Conservation (phyloP, 2,888 invertebrate genomes). For the Rhamnusium bicolor region DNA sequence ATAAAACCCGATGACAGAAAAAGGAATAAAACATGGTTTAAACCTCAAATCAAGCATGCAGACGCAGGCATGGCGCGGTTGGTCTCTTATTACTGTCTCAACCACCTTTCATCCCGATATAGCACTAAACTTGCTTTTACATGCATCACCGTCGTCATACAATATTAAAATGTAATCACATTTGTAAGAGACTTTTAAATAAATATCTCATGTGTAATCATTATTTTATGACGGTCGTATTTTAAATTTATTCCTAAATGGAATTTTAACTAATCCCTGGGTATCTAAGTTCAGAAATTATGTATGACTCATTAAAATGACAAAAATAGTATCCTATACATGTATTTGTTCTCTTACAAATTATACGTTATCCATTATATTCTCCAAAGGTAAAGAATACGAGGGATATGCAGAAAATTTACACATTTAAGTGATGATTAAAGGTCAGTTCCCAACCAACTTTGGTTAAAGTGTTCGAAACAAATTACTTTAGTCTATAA, state of each 20-base stretch:
- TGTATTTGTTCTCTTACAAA: neutral
- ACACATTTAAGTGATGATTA: too few species aligned
- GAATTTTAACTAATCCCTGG: conserved; percentile 58
- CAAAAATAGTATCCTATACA: neutral
- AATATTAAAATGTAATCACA: conserved; percentile 69
- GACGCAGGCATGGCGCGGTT: neutral
- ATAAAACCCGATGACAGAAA: conserved; percentile 33
- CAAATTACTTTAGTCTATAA: too few species aligned
- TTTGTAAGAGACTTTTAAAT: conserved; percentile 65
- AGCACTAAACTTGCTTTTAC: conserved; percentile 62
- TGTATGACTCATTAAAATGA: conserved; percentile 53
- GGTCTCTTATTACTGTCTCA: conserved; percentile 32
- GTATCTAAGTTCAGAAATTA: conserved; percentile 66
- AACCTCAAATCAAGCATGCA: conserved; percentile 36
- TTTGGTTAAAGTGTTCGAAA: too few species aligned
- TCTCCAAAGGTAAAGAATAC: neutral
- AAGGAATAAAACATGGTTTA: conserved; percentile 26
- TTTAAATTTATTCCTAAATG: conserved; percentile 57
- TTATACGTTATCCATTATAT: neutral
- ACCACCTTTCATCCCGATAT: conserved; percentile 56
- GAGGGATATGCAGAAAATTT: neutral
- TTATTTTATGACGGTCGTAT: conserved; percentile 57
- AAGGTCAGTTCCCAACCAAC: too few species aligned
- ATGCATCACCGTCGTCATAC: conserved; percentile 63
- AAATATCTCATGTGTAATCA: conserved; percentile 57